Percentiles rank a stretch among this genome's conserved stretches.
Evolutionary conservation across 2,888 invertebrate genomes (phyloP).

Genomic region (Parnassius apollo): DNA sequence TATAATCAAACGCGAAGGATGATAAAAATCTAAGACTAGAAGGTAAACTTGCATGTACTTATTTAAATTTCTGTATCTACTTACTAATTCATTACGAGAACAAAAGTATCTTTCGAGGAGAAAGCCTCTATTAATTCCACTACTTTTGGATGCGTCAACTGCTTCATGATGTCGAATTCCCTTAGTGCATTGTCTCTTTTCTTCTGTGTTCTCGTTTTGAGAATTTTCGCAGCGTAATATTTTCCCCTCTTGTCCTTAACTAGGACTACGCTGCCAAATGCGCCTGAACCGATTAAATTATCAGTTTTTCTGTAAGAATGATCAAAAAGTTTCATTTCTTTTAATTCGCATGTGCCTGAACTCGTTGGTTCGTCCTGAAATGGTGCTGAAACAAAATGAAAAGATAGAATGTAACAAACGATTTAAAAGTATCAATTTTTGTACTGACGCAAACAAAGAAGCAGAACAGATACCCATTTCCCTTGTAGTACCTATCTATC

Average conservation of each 20-base stretch:
- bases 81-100: slow-evolving; percentile 96
- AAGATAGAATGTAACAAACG: neutral
- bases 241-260: slow-evolving; percentile 49
- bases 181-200: slow-evolving; percentile 89
- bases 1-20: no score
- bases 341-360: slow-evolving; percentile 22
- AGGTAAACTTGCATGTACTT: no score
- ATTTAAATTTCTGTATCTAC: slow-evolving; percentile 49
- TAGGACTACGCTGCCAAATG: slow-evolving; percentile 40
- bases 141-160: slow-evolving; percentile 90
- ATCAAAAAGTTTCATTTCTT: slow-evolving; percentile 32
- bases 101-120: slow-evolving; percentile 73
- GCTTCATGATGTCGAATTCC: slow-evolving; percentile 93
- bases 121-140: slow-evolving; percentile 77
- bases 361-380: slow-evolving; percentile 10
- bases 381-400: slow-evolving; percentile 25
- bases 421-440: no score
- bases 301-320: slow-evolving; percentile 33
- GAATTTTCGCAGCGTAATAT: slow-evolving; percentile 90
- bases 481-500: no score
- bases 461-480: no score
- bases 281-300: slow-evolving; percentile 40
- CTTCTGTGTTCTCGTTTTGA: slow-evolving; percentile 86
- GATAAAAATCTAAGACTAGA: no score
- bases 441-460: no score